Percentiles rank a stretch among this genome's conserved stretches.
Evolutionary conservation across 2,113 vertebrate species (phyloP).

Genomic region (Micronycteris hirsuta): DNA sequence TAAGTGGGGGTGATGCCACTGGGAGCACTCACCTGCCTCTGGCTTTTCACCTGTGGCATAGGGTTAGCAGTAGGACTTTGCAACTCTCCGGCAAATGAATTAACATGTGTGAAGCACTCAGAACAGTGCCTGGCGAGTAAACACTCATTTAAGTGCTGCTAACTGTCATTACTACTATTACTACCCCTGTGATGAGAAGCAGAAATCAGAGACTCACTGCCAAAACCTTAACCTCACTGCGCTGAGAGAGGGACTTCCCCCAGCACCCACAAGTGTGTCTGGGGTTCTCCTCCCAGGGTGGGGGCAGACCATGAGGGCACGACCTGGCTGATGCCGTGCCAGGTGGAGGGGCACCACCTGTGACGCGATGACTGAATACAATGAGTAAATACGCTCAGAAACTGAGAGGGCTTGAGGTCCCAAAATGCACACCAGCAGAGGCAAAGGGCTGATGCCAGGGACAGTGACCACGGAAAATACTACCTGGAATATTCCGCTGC

Average conservation of each 20-base stretch:
- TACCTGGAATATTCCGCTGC: neutral
- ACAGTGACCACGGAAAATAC: neutral
- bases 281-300: constrained; percentile 37
- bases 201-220: neutral
- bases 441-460: neutral
- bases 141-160: accelerated
- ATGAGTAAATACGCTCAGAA: neutral
- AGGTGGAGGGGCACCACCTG: neutral
- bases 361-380: constrained; percentile 16
- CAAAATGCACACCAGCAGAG: neutral
- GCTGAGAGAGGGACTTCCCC: constrained; percentile 52
- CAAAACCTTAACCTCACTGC: neutral
- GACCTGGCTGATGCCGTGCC: neutral
- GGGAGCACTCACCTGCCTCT: constrained; percentile 30
- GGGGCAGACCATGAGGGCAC: neutral
- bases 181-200: accelerated
- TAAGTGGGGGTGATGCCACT: neutral
- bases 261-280: neutral
- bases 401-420: neutral
- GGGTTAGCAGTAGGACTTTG: neutral
- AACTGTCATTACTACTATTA: no score
- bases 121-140: neutral
- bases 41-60: neutral
- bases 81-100: neutral
- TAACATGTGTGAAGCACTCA: neutral